These are phyloP conservation scores for Syrrhaptes paradoxus DNA, from an alignment of 2,113 vertebrate species.

Conservation along the genomic window DNA sequence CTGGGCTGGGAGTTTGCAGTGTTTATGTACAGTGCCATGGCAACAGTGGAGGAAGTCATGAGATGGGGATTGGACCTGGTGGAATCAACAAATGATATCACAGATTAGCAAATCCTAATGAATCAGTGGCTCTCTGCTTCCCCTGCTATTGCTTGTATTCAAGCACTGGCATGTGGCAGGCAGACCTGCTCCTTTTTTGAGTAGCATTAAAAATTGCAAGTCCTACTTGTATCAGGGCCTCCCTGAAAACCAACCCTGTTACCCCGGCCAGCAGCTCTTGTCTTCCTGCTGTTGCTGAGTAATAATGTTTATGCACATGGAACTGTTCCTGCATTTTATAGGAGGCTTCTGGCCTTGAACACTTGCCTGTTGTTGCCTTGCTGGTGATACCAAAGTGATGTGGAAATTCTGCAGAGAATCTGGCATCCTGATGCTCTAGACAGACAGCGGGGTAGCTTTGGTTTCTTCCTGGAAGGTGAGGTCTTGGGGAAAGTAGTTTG, in stretches of 20 bases:
- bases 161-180: background rate
- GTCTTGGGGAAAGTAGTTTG: background rate
- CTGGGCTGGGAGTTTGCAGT: slow-evolving; percentile 65
- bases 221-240: background rate
- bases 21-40: slow-evolving; percentile 76
- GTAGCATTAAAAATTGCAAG: background rate
- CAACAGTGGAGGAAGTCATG: slow-evolving; percentile 70
- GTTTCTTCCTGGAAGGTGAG: background rate
- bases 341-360: background rate
- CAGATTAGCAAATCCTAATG: background rate
- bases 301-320: background rate
- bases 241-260: background rate
- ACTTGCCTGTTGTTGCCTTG: background rate
- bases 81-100: slow-evolving; percentile 73
- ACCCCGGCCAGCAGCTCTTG: background rate
- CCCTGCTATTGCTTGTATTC: background rate
- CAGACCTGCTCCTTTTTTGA: background rate
- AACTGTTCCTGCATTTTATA: background rate
- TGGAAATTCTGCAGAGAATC: background rate
- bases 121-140: background rate
- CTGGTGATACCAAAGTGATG: background rate
- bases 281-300: background rate
- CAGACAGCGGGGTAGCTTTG: background rate
- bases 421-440: background rate
- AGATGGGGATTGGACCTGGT: slow-evolving; percentile 32